phyloP scores from a whole-genome alignment of 2,888 invertebrate species.

The Dromius quadrimaculatus region DNA sequence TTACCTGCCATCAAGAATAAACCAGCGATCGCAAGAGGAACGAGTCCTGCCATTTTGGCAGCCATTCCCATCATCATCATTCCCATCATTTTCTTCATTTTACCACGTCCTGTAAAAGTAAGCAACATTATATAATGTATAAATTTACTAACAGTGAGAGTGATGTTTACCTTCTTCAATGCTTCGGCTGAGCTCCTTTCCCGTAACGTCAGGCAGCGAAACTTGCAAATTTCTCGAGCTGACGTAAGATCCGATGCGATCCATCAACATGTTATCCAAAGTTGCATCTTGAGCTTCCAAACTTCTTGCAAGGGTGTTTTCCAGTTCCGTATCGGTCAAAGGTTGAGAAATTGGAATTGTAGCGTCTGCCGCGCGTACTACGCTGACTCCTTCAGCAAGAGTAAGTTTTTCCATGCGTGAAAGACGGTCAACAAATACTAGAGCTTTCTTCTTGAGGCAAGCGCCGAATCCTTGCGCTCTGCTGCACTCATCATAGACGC shows the following conservation, averaged over 20 bases:
- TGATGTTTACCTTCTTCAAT: conserved; percentile 79
- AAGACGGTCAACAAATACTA: conserved; percentile 82
- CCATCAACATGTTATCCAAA: conserved; percentile 77
- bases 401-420: conserved; percentile 76
- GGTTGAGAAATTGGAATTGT: conserved; percentile 59
- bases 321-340: conserved; percentile 77
- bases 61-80: conserved; percentile 92
- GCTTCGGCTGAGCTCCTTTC: conserved; percentile 76
- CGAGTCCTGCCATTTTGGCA: conserved; percentile 86
- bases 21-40: conserved; percentile 84
- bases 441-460: conserved; percentile 85
- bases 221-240: conserved; percentile 83
- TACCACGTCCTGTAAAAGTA: conserved; percentile 78
- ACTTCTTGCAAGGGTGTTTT: conserved; percentile 76
- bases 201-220: conserved; percentile 78
- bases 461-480: conserved; percentile 77
- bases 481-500: conserved; percentile 84
- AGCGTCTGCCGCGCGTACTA: conserved; percentile 70
- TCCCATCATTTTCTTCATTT: conserved; percentile 91
- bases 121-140: no score
- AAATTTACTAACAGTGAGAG: conserved; percentile 30
- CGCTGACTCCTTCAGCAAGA: conserved; percentile 76
- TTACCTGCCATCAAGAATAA: conserved; percentile 87
- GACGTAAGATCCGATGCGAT: conserved; percentile 78
- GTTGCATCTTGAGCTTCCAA: conserved; percentile 76